phyloP scores from a whole-genome alignment of 2,797 vertebrate species.

The Mus spretus region DNA sequence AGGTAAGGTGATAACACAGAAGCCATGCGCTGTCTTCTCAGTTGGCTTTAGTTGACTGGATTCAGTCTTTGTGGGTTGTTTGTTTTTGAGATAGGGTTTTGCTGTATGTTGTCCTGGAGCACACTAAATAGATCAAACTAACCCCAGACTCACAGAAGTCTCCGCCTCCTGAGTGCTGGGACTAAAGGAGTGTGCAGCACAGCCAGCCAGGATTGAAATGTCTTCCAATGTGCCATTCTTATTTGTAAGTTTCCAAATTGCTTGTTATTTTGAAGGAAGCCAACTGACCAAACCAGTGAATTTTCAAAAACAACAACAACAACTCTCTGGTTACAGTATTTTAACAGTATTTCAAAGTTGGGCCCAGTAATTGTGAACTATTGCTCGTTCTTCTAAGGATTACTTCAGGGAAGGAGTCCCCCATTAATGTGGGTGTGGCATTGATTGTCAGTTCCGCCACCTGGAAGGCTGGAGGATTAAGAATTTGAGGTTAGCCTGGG shows the following conservation, averaged over 20 bases:
- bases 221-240: background rate
- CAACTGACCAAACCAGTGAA: constrained; percentile 4
- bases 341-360: constrained; percentile 43
- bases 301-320: background rate
- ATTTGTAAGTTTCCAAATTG: background rate
- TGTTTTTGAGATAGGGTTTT: background rate
- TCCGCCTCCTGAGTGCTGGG: background rate
- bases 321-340: constrained; percentile 20
- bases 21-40: background rate
- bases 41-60: background rate
- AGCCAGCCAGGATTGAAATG: background rate
- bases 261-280: constrained; percentile 47
- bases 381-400: background rate
- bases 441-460: background rate
- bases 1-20: constrained; percentile 88
- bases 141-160: background rate
- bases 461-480: background rate
- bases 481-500: background rate
- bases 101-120: background rate
- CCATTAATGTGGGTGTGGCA: background rate
- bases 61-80: background rate
- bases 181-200: background rate
- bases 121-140: background rate
- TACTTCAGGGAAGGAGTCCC: background rate
- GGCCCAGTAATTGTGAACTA: constrained; percentile 17